phyloP scores from a whole-genome alignment of 2,113 vertebrate species.

The Pampusana beccarii region DNA sequence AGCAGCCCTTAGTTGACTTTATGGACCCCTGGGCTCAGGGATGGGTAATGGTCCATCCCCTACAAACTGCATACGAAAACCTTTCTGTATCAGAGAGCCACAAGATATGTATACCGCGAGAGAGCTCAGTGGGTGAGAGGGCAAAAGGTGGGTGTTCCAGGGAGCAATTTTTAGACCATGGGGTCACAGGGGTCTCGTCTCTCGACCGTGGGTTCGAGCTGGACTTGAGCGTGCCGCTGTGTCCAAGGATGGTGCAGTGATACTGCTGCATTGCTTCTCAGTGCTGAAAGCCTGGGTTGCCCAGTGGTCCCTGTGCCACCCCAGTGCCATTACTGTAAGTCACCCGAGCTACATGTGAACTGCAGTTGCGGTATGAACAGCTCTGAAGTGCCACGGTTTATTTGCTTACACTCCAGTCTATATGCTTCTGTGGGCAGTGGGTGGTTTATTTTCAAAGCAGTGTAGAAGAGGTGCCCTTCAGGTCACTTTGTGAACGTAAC shows the following conservation, averaged over 20 bases:
- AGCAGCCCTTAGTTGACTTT: neutral
- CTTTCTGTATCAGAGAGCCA: neutral
- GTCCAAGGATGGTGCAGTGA: neutral
- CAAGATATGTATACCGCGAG: neutral
- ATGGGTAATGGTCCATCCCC: neutral
- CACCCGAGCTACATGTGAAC: neutral
- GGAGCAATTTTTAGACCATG: neutral
- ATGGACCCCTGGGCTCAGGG: neutral
- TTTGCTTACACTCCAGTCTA: neutral
- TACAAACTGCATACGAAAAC: neutral
- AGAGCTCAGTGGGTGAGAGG: neutral
- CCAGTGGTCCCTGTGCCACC: neutral
- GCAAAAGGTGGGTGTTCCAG: neutral
- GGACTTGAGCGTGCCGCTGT: neutral
- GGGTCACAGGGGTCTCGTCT: neutral
- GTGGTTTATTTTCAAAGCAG: neutral
- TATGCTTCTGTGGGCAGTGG: neutral
- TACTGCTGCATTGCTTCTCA: neutral
- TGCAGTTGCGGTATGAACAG: neutral
- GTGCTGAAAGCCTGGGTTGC: neutral
- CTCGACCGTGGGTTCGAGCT: neutral
- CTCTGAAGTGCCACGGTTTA: neutral
- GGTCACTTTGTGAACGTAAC: neutral
- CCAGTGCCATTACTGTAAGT: neutral
- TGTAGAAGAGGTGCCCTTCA: neutral